Evolutionary conservation across 2,797 vertebrate genomes (phyloP).

Genomic region (Monodelphis domestica): DNA sequence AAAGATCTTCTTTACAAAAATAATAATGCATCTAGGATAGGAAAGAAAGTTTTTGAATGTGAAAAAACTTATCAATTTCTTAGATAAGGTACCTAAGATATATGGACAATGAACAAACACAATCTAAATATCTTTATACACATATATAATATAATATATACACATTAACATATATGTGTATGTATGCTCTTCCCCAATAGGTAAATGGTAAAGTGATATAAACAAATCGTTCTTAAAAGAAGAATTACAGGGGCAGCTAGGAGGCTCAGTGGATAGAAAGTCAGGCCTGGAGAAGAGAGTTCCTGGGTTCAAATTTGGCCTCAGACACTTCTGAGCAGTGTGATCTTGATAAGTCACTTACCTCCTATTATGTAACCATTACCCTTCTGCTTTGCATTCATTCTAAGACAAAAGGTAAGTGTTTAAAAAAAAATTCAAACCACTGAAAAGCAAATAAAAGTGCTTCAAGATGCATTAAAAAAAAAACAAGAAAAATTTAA

Average conservation of each 20-base stretch:
- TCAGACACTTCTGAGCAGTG: too few species aligned
- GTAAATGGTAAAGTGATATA: neutral
- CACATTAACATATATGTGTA: neutral
- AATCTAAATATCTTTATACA: neutral
- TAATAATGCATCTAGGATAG: neutral
- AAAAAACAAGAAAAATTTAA: neutral
- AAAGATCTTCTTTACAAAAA: neutral
- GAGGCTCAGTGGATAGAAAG: too few species aligned
- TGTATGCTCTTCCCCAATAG: neutral
- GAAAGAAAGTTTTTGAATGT: neutral
- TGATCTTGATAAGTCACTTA: too few species aligned
- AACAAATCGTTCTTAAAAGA: neutral
- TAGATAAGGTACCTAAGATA: neutral
- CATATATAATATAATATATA: neutral
- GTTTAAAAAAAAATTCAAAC: neutral
- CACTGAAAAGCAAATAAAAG: neutral
- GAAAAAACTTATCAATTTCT: neutral
- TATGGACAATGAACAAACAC: neutral
- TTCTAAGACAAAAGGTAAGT: too few species aligned
- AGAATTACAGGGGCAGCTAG: too few species aligned
- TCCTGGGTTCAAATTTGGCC: too few species aligned
- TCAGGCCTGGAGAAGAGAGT: too few species aligned
- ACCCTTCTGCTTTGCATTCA: too few species aligned
- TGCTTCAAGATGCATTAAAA: neutral
- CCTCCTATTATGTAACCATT: too few species aligned